Percentiles rank a stretch among this genome's conserved stretches.
phyloP scores from a whole-genome alignment of 2,113 vertebrate genomes.

The Machaerirhynchus nigripectus region DNA sequence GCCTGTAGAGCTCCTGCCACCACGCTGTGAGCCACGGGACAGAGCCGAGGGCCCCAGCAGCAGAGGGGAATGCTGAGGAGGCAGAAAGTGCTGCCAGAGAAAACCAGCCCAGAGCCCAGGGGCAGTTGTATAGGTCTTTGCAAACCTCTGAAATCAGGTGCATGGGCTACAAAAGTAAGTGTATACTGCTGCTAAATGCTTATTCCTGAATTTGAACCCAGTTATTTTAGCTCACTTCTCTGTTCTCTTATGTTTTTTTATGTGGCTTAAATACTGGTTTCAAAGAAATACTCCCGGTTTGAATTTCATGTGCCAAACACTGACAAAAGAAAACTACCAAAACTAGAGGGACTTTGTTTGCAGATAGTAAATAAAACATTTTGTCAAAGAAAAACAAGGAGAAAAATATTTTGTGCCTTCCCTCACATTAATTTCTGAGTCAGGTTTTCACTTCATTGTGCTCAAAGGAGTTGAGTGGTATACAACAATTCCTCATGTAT shows the following conservation, averaged over 20 bases:
- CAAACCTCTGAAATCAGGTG: not conserved
- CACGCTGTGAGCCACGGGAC: fast-evolving
- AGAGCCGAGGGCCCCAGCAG: fast-evolving
- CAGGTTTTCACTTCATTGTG: not conserved
- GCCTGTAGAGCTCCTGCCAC: not conserved
- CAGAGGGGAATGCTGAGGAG: not conserved
- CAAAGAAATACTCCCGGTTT: not conserved
- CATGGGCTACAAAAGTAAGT: not conserved
- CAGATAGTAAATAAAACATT: not conserved
- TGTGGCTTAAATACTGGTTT: not conserved
- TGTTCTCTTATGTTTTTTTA: not conserved
- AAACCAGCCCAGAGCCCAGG: not conserved
- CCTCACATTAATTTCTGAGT: not conserved
- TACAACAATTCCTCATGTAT: not conserved
- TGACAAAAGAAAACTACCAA: not conserved
- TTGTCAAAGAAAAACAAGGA: not conserved
- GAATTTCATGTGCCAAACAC: not conserved
- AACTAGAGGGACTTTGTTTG: not conserved
- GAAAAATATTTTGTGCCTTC: not conserved
- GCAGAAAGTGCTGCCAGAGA: not conserved
- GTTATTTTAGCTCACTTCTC: not conserved
- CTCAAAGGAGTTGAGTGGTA: not conserved
- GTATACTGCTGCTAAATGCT: not conserved
- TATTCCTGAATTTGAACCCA: not conserved
- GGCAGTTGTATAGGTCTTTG: not conserved